Conservation (phyloP, 2,113 vertebrate genomes). For the Actinemys pallida region DNA sequence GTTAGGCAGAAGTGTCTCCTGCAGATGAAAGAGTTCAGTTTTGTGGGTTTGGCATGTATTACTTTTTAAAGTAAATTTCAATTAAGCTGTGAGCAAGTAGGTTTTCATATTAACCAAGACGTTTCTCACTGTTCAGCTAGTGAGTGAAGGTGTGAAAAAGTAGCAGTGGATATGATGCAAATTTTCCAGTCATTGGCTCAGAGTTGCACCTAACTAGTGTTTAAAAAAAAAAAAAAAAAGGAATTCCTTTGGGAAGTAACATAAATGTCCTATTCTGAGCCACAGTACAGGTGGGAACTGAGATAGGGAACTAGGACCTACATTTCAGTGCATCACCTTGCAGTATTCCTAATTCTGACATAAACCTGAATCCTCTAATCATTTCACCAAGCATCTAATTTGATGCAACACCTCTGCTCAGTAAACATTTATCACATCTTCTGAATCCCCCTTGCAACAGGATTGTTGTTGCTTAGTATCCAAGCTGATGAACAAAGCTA, state of each 20-base stretch:
- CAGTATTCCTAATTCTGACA: not conserved
- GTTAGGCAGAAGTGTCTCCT: not conserved
- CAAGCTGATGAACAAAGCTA: not conserved
- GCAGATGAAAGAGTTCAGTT: not conserved
- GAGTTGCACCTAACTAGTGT: not conserved
- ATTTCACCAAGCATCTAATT: not conserved
- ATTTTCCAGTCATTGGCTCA: not conserved
- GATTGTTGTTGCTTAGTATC: not conserved
- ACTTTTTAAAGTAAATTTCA: not conserved
- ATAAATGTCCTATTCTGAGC: not conserved
- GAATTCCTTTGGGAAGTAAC: too few species aligned
- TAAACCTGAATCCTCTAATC: not conserved
- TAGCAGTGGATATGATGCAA: not conserved
- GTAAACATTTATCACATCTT: not conserved
- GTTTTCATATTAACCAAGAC: not conserved
- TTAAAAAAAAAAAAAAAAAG: not conserved
- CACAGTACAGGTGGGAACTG: not conserved
- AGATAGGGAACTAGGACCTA: not conserved
- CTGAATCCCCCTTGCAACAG: not conserved
- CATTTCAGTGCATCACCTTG: not conserved
- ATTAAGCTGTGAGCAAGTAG: not conserved
- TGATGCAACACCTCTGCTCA: not conserved
- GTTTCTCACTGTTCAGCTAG: not conserved
- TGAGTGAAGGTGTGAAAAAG: not conserved
- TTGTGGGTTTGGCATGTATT: not conserved